These are phyloP conservation scores for Cervus canadensis DNA, from an alignment of 2,113 vertebrate species.

Conservation along the genomic window DNA sequence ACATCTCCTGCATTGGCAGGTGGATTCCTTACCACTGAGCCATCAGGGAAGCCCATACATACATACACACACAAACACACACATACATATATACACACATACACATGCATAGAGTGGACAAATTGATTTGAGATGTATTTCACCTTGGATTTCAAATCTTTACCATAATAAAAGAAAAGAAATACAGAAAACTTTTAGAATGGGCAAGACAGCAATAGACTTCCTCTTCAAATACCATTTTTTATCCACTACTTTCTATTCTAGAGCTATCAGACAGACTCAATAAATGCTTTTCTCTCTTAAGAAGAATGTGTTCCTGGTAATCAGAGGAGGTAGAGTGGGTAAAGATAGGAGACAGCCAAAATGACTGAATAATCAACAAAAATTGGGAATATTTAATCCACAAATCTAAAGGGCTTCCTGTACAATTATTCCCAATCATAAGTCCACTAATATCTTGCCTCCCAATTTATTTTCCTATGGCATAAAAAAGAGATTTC, in stretches of 20 bases:
- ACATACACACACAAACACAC: background rate
- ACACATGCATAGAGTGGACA: background rate
- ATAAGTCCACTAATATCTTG: background rate
- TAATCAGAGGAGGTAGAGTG: background rate
- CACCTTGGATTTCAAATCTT: background rate
- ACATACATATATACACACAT: background rate
- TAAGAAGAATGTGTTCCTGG: background rate
- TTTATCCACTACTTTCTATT: background rate
- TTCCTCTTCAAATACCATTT: background rate
- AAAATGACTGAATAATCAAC: background rate
- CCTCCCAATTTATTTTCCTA: background rate
- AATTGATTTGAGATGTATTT: background rate
- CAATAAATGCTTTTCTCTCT: background rate
- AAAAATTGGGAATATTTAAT: background rate
- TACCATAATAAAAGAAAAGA: background rate
- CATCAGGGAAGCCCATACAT: background rate
- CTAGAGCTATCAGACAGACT: background rate
- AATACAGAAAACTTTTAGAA: background rate
- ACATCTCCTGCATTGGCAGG: background rate
- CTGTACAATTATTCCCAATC: background rate
- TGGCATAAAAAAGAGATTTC: background rate
- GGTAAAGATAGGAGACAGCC: background rate
- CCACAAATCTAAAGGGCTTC: constrained; percentile 2
- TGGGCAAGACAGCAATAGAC: background rate
- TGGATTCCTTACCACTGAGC: background rate